Percentiles rank a stretch among this genome's conserved stretches.
phyloP scores from a whole-genome alignment of 1,140 invertebrate species.

The Colletes latitarsis region DNA sequence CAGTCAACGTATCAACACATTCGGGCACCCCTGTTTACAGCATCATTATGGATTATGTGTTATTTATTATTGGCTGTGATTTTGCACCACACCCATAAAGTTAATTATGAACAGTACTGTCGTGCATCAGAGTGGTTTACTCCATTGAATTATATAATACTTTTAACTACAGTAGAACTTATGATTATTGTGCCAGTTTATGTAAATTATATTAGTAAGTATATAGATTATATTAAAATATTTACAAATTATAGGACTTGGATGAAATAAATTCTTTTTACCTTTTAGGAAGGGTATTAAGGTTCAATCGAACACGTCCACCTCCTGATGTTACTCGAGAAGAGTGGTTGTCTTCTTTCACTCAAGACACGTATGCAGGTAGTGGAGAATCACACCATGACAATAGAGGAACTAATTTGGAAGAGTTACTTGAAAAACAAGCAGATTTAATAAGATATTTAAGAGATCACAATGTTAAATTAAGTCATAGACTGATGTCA shows the following conservation, averaged over 20 bases:
- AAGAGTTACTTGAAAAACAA: constrained; percentile 86
- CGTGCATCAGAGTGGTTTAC: constrained; percentile 82
- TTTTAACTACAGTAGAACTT: constrained; percentile 82
- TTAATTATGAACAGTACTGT: constrained; percentile 83
- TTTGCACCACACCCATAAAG: constrained; percentile 84
- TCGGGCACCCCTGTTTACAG: constrained; percentile 83
- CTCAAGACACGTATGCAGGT: constrained; percentile 79
- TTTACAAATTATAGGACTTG: not conserved
- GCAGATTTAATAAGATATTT: constrained; percentile 82
- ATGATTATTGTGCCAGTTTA: constrained; percentile 82
- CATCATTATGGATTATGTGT: constrained; percentile 84
- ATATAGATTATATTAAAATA: constrained; percentile 17
- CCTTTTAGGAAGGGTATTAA: constrained; percentile 81
- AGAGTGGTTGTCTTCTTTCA: constrained; percentile 82
- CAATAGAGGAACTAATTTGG: constrained; percentile 81
- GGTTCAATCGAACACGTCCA: constrained; percentile 82
- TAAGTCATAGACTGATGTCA: constrained; percentile 79
- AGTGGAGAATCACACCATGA: constrained; percentile 83
- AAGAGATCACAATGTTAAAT: constrained; percentile 79
- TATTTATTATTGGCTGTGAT: constrained; percentile 83
- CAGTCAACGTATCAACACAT: constrained; percentile 83
- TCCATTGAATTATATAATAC: constrained; percentile 82
- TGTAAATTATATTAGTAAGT: constrained; percentile 84
- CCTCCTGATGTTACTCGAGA: constrained; percentile 83
- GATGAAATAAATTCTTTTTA: constrained; percentile 24